Evolutionary conservation across 2,888 invertebrate genomes (phyloP), one percentile per base, ranked within the genome.

Genomic region (Acronicta psi): DNA sequence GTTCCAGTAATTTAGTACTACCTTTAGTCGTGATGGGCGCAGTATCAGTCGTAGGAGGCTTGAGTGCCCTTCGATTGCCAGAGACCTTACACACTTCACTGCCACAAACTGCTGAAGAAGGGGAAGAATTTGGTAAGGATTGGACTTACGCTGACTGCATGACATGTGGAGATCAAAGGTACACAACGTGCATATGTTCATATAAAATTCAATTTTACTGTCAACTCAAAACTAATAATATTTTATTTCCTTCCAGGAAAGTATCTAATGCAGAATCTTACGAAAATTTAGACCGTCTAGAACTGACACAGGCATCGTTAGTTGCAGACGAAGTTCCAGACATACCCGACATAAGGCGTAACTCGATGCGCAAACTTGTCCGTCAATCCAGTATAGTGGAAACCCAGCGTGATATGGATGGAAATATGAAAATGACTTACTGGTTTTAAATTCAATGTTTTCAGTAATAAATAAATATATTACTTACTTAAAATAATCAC

Each of bases 61-160:
- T 98, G 57, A 96, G 96, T 1, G 97, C 97, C 0, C 92, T 98
- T 7, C 95, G 98, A 17, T 87, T 98, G 65, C 98, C 98, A 0
- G 98, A 98, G 93, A 98, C 98, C 0, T 89, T 98, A 31, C 97
- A 98, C 83, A 95, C 97, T 77, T 95, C 96, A 3, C 86, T 98
- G 66, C 98, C 98, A 0, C 97, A 98, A 88, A 98, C 98, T 0
- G 95, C 98, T 8, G 97, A 97, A 84, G 98, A 98, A 85, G 98
- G 98, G 2, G 98, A 98, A 86, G 95, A 96, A 77, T 98, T 98
- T 81, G 98, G 98, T 31, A 97, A 97, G 86, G 95, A 97, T 78
- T 98, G 97, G 96, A 95, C 95, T 0, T 95, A 96, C 67, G 94
- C 95, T 31, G 97, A 98, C 84, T 98, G 97, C 78, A 91, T 96